Conservation (phyloP, 1,140 invertebrate genomes). For the Diploscapter pachys region DNA sequence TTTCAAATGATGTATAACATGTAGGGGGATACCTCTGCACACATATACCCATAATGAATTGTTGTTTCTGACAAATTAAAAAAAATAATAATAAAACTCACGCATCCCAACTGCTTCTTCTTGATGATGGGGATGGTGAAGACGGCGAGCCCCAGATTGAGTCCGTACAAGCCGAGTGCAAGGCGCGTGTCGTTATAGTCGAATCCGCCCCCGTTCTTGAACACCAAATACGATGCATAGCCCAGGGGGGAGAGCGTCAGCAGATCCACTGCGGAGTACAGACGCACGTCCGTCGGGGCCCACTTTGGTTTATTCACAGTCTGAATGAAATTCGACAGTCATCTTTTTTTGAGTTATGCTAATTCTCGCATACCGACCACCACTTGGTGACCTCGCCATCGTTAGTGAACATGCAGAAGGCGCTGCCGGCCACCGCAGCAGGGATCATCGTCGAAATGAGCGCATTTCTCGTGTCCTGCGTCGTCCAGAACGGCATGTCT, state of each 20-base stretch:
- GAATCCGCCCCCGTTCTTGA: conserved; percentile 58
- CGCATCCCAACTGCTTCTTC: conserved; percentile 44
- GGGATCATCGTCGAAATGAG: conserved; percentile 45
- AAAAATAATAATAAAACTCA: conserved; percentile 32
- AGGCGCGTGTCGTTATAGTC: conserved; percentile 56
- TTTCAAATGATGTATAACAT: too few species aligned
- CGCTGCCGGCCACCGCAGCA: conserved; percentile 36
- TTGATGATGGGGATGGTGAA: conserved; percentile 47
- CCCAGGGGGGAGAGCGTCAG: conserved; percentile 45
- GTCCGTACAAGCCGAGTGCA: conserved; percentile 52
- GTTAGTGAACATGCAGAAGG: conserved; percentile 33
- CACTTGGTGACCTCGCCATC: conserved; percentile 41
- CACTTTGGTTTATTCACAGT: conserved; percentile 43
- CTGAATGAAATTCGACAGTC: conserved; percentile 21
- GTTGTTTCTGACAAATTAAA: neutral
- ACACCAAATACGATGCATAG: conserved; percentile 56
- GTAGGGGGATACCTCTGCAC: too few species aligned
- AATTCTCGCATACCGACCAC: conserved; percentile 35
- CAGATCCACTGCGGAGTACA: conserved; percentile 46
- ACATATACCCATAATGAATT: neutral
- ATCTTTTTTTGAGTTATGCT: neutral
- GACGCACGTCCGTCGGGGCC: conserved; percentile 29
- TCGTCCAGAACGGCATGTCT: conserved; percentile 31
- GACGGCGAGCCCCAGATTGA: conserved; percentile 39
- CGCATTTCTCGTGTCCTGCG: conserved; percentile 47